A percentile compares a stretch with the other conserved stretches of the same genome.
Evolutionary conservation across 2,797 vertebrate species (phyloP).

Genomic region (Yasuhikotakia modesta): DNA sequence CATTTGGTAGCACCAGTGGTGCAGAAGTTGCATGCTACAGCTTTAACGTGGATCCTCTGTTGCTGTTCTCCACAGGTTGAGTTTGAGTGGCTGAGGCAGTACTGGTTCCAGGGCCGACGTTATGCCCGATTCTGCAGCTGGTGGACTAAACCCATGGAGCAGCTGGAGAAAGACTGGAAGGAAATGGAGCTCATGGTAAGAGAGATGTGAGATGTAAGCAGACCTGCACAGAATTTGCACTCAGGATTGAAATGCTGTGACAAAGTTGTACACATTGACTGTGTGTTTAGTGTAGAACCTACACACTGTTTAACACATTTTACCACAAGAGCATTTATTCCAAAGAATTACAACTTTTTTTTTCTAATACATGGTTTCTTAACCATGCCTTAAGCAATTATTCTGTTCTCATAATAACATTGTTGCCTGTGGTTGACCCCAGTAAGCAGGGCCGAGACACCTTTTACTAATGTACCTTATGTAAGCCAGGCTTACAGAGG

Average conservation of each 20-base stretch:
- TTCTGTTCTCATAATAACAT: not conserved
- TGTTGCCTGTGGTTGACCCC: not conserved
- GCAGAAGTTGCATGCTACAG: not conserved
- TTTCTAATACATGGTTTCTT: not conserved
- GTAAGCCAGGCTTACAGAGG: not conserved
- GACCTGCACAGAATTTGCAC: slow-evolving; percentile 8
- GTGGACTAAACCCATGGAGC: slow-evolving; percentile 90
- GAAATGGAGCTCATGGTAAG: slow-evolving; percentile 91
- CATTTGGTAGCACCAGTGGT: not conserved
- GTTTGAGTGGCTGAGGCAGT: slow-evolving; percentile 96
- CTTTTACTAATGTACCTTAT: not conserved
- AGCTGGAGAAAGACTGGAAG: slow-evolving; percentile 89
- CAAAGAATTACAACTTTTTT: no score
- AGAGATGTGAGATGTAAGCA: slow-evolving; percentile 5
- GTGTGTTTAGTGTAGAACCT: not conserved
- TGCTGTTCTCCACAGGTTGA: slow-evolving; percentile 80
- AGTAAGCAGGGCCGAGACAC: not conserved
- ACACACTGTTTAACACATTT: slow-evolving; percentile 16
- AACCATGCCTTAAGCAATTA: not conserved
- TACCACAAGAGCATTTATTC: not conserved
- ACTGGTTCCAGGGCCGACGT: slow-evolving; percentile 95
- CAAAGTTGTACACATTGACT: not conserved
- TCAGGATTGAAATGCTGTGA: not conserved
- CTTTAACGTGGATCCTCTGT: not conserved
- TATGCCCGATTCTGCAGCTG: slow-evolving; percentile 89